Evolutionary conservation across 2,888 invertebrate genomes (phyloP), one percentile per base, ranked within the genome.

Genomic region (Melikaiella ostensackeni): DNA sequence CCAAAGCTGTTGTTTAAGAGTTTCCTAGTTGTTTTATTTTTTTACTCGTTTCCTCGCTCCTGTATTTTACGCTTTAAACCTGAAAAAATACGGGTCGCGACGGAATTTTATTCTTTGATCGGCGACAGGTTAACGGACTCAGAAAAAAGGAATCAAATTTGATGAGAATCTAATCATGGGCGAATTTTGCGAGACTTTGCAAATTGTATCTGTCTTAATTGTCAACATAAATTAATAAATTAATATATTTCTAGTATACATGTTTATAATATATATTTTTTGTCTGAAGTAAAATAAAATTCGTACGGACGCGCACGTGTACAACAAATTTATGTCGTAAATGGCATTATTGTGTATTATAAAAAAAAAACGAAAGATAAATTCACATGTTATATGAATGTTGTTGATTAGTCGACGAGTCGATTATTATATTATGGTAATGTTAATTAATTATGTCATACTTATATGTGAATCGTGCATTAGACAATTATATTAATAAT

Each of bases 381-480:
- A 70, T 70, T 70, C 70, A 70, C 70, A 70, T 70, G 35, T 78
- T 64, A 84, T 85, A 79, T 88, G 84, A 87, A 88, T 87, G 86
- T 89, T 89, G 86, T 86, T 85, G 86, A 84, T 87, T 87, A 87
- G 70, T 70, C 79, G 85, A 83, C 82, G 86, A 86, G 83, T 86
- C 82, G 79, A 83, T 84, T 83, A 81, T 84, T 85, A 85, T 79
- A 80, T 82, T 85, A 79, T 83, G 75, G 83, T 78, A 81, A 82
- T 82, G 82, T 83, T 57, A 83, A 81, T 81, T 84, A 80, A 70
- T 76, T 84, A 83, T 73, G 80, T 81, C 59, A 59, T 59, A 59
- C 27, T 27, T 46, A 50, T 84, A 83, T 84, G 79, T 85, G 80
- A 82, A 86, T 70, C 50, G 50, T 70, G 50, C 55, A 70, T 70